phyloP scores from a whole-genome alignment of 1,140 invertebrate species.

The Listronotus bonariensis region DNA sequence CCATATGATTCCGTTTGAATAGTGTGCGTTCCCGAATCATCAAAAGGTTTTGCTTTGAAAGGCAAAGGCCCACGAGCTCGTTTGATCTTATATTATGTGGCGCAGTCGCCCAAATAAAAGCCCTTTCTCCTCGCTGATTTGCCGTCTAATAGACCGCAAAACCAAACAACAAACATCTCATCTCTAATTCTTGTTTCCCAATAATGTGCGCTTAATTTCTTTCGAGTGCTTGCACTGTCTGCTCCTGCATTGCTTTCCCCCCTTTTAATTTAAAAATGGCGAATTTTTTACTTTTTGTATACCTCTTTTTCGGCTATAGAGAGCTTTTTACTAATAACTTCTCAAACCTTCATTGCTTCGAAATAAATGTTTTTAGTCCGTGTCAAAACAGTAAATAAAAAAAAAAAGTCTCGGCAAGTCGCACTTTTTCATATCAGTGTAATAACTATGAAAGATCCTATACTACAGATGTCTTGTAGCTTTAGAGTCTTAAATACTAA shows the following conservation, averaged over 20 bases:
- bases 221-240: constrained; percentile 33
- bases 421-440: no score
- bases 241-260: constrained; percentile 18
- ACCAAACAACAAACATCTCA: constrained; percentile 40
- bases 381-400: no score
- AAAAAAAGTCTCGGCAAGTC: no score
- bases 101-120: constrained; percentile 37
- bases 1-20: constrained; percentile 29
- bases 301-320: no score
- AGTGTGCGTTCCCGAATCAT: constrained; percentile 24
- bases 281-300: constrained; percentile 24
- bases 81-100: constrained; percentile 41
- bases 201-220: constrained; percentile 40
- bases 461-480: no score
- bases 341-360: no score
- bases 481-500: no score
- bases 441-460: no score
- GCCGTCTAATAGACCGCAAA: constrained; percentile 39
- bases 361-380: no score
- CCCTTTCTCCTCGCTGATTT: constrained; percentile 36
- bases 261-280: constrained; percentile 36
- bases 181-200: constrained; percentile 40
- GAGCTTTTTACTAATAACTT: no score
- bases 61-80: constrained; percentile 33
- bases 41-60: constrained; percentile 39